Evolutionary conservation across 2,888 invertebrate genomes (phyloP).

Genomic region (Seira ritae): DNA sequence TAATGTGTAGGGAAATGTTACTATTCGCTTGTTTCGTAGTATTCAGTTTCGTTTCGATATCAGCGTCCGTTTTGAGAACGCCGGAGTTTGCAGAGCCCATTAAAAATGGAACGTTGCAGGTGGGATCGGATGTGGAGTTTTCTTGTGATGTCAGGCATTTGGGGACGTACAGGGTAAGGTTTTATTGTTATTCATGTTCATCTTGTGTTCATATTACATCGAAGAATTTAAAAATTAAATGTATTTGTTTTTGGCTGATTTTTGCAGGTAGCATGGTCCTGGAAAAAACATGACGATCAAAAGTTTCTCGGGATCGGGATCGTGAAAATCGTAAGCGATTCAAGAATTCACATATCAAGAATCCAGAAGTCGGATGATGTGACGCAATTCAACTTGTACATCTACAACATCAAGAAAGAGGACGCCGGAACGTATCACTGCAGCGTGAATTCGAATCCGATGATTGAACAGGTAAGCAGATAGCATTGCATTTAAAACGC

Average conservation of each 20-base stretch:
- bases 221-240: not conserved
- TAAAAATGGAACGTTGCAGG: conserved; percentile 64
- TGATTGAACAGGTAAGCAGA: conserved; percentile 64
- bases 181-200: not conserved
- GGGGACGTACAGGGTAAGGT: conserved; percentile 64
- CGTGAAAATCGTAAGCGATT: conserved; percentile 66
- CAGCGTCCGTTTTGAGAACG: conserved; percentile 1
- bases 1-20: not conserved
- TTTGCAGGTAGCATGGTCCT: conserved; percentile 69
- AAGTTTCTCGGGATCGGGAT: conserved; percentile 65
- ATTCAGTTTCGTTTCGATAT: not conserved
- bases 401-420: conserved; percentile 61
- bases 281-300: conserved; percentile 57
- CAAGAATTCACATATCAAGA: conserved; percentile 62
- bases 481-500: too few relatives aligned
- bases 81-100: conserved; percentile 68
- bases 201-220: not conserved
- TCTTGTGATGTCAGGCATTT: conserved; percentile 66
- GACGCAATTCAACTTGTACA: conserved; percentile 68
- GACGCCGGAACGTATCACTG: conserved; percentile 67
- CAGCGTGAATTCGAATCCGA: conserved; percentile 64
- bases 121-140: conserved; percentile 68
- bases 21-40: not conserved
- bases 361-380: conserved; percentile 68
- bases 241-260: too few relatives aligned